Conservation (phyloP, 2,113 vertebrate species). For the Platysternon megacephalum region DNA sequence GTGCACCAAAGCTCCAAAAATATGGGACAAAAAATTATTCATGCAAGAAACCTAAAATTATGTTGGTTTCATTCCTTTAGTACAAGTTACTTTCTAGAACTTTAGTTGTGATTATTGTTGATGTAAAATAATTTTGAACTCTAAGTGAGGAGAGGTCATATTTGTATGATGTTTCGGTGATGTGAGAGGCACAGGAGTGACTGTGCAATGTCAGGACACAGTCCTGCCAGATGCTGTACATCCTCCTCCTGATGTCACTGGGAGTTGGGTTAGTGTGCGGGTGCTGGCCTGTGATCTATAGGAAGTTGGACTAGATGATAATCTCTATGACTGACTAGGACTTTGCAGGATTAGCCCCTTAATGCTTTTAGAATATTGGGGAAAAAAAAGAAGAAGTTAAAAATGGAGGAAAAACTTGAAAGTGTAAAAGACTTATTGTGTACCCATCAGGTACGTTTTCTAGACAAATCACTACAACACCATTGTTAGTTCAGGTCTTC, state of each 20-base stretch:
- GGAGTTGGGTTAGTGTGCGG: background rate
- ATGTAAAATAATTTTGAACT: background rate
- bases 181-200: background rate
- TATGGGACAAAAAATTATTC: background rate
- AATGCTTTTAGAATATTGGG: background rate
- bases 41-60: background rate
- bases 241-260: background rate
- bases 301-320: background rate
- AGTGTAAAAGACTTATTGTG: background rate
- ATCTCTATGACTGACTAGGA: background rate
- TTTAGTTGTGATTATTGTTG: background rate
- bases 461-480: fast-evolving
- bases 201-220: background rate
- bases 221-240: background rate
- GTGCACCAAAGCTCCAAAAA: background rate
- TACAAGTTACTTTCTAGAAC: background rate
- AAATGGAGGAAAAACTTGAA: background rate
- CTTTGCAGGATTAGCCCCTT: background rate
- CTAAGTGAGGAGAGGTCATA: background rate
- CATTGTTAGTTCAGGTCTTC: background rate
- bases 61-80: background rate
- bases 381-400: background rate
- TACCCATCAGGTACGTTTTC: background rate
- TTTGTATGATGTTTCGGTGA: background rate
- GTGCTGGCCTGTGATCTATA: background rate